These are phyloP conservation scores for Drosophila willistoni DNA, from an alignment of 1,140 invertebrate species.

Conservation along the genomic window DNA sequence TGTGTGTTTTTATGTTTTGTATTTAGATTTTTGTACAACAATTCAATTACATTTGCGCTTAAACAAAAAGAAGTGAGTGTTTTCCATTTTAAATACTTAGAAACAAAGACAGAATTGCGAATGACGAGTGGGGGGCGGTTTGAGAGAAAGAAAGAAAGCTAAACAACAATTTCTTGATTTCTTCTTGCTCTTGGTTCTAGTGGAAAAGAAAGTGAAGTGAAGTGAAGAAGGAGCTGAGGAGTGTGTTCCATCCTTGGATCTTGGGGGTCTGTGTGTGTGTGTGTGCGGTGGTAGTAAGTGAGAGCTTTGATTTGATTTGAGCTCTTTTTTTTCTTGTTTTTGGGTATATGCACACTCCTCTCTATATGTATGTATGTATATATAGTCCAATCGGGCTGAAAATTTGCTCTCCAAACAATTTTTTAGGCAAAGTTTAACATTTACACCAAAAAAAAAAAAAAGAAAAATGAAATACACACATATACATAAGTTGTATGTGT, in stretches of 20 bases:
- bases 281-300: slow-evolving; percentile 36
- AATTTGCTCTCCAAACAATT: slow-evolving; percentile 16
- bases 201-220: neutral
- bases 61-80: slow-evolving; percentile 57
- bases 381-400: neutral
- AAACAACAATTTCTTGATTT: slow-evolving; percentile 18
- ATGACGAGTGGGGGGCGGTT: too few species aligned
- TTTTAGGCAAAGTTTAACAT: slow-evolving; percentile 38
- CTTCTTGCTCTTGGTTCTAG: neutral
- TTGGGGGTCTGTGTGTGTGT: slow-evolving; percentile 30
- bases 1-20: slow-evolving; percentile 40
- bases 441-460: neutral
- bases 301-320: slow-evolving; percentile 17
- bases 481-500: slow-evolving; percentile 45
- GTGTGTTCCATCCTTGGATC: slow-evolving; percentile 16
- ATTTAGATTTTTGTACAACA: slow-evolving; percentile 68
- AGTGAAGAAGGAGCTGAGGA: slow-evolving; percentile 19
- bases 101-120: slow-evolving; percentile 35
- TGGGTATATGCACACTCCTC: slow-evolving; percentile 21
- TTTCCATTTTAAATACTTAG: slow-evolving; percentile 64
- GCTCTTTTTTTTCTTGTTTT: neutral
- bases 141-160: slow-evolving; percentile 16
- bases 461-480: neutral
- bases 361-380: too few species aligned
- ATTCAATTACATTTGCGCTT: slow-evolving; percentile 69